These are phyloP conservation scores for Pristionchus fissidentatus DNA, from an alignment of 2,888 invertebrate genomes.

Conservation along the genomic window DNA sequence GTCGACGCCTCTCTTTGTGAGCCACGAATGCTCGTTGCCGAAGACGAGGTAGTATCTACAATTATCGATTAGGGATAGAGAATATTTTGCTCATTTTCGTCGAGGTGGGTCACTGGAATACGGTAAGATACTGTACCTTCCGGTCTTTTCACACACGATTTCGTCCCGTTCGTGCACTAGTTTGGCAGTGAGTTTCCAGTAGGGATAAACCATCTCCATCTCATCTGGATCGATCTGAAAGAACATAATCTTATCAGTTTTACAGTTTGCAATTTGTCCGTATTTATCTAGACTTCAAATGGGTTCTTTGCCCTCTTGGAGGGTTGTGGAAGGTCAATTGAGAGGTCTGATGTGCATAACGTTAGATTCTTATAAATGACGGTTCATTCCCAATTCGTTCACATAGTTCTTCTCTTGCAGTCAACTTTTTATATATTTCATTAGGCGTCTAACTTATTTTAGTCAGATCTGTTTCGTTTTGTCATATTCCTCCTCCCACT, in stretches of 20 bases:
- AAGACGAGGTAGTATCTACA: slow-evolving; percentile 68
- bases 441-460: too few species aligned
- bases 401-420: too few species aligned
- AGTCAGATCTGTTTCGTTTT: too few species aligned
- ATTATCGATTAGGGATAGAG: not conserved
- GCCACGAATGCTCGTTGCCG: slow-evolving; percentile 73
- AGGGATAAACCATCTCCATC: slow-evolving; percentile 74
- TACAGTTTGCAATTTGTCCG: too few species aligned
- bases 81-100: too few species aligned
- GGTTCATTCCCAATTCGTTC: too few species aligned
- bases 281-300: too few species aligned
- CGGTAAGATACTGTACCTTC: slow-evolving; percentile 54
- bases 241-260: not conserved
- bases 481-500: not conserved
- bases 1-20: slow-evolving; percentile 55
- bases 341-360: too few species aligned
- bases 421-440: too few species aligned
- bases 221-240: slow-evolving; percentile 62
- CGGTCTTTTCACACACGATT: slow-evolving; percentile 59
- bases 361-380: too few species aligned
- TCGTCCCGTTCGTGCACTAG: slow-evolving; percentile 73
- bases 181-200: slow-evolving; percentile 71
- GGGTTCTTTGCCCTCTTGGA: not conserved
- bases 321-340: not conserved
- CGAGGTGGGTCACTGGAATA: slow-evolving; percentile 11